Base-by-base conservation (phyloP, 2,888 invertebrate species). In the Caenorhabditis auriculariae region DNA sequence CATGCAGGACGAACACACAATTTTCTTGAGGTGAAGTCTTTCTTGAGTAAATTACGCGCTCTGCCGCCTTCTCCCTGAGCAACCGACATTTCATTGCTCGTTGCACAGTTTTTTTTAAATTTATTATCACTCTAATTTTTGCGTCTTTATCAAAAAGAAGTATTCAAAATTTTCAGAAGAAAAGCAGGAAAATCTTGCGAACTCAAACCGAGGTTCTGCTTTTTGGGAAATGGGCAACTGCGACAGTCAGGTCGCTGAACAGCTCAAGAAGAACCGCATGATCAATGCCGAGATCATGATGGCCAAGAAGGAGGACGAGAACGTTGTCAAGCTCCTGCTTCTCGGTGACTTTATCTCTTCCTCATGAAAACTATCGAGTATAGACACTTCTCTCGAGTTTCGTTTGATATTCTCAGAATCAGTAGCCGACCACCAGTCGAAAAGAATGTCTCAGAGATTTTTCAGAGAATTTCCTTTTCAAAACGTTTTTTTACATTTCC, bases 281-380 rank as follows among this genome's bases (percentile, higher is more conserved):
- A 78, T 78, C 54, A 74, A 78, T 47, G 60, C 64, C 19, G 66
- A 69, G 19, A 59, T 78, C 41, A 74, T 70, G 23, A 59, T 45
- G 26, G 67, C 73, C 42, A 68, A 67, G 43, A 69, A 75, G 26
- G 54, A 57, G 15, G 70, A 67, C 35, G 78, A 78, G 42, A 54
- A 61, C 19, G 72, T 75, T 28, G 73, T 78, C 52, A 78, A 78
- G 45, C 50, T 78, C 41, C 54, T 78, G 27, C 46, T 78, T 37
- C 52, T 78, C 9, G 78, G 77, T 69, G 27, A 48, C n/a, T n/a
- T n/a, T n/a, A n/a, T n/a, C 9, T 6, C 19, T 28, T n/a, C 12
- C 21, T 26, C 51, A 12, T 49, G 15, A 41, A 9, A 9, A n/a
- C n/a, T 9, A 12, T 9, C 35, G n/a, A n/a, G n/a, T n/a, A n/a